A percentile compares a stretch with the other conserved stretches of the same genome.
Evolutionary conservation across 2,888 invertebrate species (phyloP).

Genomic region (Macaria liturata): DNA sequence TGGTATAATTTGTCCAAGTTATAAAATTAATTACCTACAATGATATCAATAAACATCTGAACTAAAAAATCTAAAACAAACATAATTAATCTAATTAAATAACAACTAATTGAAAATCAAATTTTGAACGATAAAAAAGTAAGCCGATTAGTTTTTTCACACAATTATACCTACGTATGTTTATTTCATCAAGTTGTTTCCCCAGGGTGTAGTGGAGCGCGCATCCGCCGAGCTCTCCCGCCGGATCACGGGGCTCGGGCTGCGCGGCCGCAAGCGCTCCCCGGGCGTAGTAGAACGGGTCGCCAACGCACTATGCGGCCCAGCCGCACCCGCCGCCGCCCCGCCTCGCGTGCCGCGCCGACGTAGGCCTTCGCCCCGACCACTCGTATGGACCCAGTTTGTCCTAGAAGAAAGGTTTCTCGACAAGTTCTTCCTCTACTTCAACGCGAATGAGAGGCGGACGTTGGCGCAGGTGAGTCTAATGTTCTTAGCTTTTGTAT

Average conservation of each 20-base stretch:
- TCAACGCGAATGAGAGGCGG: constrained; percentile 90
- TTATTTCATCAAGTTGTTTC: too few species aligned
- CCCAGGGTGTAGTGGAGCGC: constrained; percentile 92
- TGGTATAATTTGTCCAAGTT: too few species aligned
- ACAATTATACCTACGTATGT: too few species aligned
- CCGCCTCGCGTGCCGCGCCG: constrained; percentile 68
- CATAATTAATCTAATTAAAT: too few species aligned
- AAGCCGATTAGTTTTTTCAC: too few species aligned
- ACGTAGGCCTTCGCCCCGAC: constrained; percentile 80
- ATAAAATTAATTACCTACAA: too few species aligned
- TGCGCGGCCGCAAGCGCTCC: constrained; percentile 85
- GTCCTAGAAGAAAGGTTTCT: constrained; percentile 94
- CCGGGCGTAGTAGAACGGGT: constrained; percentile 92
- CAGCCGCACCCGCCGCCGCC: constrained; percentile 67
- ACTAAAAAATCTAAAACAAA: too few species aligned
- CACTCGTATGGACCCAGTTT: constrained; percentile 88
- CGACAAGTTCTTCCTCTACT: constrained; percentile 92
- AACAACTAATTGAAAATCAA: too few species aligned
- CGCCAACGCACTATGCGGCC: constrained; percentile 93
- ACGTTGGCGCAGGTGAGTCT: constrained; percentile 85
- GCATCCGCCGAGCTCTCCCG: constrained; percentile 95
- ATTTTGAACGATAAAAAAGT: too few species aligned
- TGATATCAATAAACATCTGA: too few species aligned
- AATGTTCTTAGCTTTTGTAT: too few species aligned
- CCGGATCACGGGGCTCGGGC: constrained; percentile 92